Conservation (phyloP, 2,888 invertebrate genomes). For the Tipula unca region DNA sequence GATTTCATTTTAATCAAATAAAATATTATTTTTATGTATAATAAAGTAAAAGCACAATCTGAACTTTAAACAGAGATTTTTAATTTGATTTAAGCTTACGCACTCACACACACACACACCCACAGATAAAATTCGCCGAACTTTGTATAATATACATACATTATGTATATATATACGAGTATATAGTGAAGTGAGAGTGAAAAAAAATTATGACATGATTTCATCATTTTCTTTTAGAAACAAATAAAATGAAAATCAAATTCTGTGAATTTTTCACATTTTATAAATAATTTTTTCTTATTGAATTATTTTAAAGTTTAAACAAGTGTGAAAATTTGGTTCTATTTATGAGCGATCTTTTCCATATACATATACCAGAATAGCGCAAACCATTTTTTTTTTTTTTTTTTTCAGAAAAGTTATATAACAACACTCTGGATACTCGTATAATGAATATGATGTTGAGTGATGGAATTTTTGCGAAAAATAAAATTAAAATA, state of each 20-base stretch:
- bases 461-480: not conserved
- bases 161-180: too few relatives aligned
- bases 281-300: not conserved
- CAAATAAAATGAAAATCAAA: not conserved
- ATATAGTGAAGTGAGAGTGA: not conserved
- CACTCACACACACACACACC: not conserved
- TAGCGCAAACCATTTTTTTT: not conserved
- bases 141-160: not conserved
- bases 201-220: not conserved
- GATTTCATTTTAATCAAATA: constrained; percentile 14
- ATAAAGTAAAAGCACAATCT: not conserved
- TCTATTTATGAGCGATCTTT: not conserved
- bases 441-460: not conserved
- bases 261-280: not conserved
- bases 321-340: not conserved
- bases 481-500: not conserved
- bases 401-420: not conserved
- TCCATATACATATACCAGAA: not conserved
- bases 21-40: not conserved
- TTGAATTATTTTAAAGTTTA: constrained; percentile 14
- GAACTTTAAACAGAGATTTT: not conserved
- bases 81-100: not conserved
- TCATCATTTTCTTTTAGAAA: not conserved
- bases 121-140: not conserved
- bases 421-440: not conserved